Conservation (phyloP, 2,113 vertebrate species). For the Grammomys dolichurus region DNA sequence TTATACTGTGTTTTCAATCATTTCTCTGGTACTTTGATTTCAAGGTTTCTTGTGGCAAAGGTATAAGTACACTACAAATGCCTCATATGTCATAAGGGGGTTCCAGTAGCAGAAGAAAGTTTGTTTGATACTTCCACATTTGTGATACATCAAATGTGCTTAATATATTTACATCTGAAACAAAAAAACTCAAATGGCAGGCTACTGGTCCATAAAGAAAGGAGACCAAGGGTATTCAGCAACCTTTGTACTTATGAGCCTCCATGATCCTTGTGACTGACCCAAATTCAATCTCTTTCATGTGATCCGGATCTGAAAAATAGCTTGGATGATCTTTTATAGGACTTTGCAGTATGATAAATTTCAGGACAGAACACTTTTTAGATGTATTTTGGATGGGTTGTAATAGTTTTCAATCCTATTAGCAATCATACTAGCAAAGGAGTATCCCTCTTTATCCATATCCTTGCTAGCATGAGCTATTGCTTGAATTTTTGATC, state of each 20-base stretch:
- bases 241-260: neutral
- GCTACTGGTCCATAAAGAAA: too few relatives aligned
- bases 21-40: neutral
- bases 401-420: too few relatives aligned
- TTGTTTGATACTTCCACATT: neutral
- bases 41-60: neutral
- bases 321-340: neutral
- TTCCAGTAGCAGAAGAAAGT: neutral
- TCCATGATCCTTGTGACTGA: neutral
- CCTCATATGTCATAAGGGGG: neutral
- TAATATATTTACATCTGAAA: neutral
- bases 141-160: neutral
- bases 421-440: too few relatives aligned
- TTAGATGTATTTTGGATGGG: too few relatives aligned
- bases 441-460: too few relatives aligned
- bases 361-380: neutral
- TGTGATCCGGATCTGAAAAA: neutral
- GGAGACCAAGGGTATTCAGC: fast-evolving
- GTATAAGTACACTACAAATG: neutral
- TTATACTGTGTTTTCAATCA: neutral
- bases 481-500: too few relatives aligned
- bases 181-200: neutral
- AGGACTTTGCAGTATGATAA: neutral
- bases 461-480: too few relatives aligned
- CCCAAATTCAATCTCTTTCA: neutral